Percentiles rank a stretch among this genome's conserved stretches.
Conservation (phyloP, 1,140 invertebrate species). For the Venustaconcha ellipsiformis region DNA sequence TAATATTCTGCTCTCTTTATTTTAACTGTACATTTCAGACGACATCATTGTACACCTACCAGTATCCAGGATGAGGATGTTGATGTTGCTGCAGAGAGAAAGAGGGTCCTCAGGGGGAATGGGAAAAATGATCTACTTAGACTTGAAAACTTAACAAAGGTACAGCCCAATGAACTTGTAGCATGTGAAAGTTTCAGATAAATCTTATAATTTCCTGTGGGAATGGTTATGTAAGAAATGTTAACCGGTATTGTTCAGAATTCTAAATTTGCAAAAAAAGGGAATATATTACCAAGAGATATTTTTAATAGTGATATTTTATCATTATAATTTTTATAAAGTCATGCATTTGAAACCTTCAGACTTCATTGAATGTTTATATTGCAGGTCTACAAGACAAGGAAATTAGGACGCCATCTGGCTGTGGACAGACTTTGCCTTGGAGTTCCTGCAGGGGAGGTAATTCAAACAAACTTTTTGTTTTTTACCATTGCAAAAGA, state of each 20-base stretch:
- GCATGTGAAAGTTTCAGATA: no score
- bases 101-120: conserved; percentile 64
- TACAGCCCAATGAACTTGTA: conserved; percentile 6
- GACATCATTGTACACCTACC: conserved; percentile 14
- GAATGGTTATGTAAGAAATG: no score
- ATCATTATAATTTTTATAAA: no score
- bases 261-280: no score
- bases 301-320: no score
- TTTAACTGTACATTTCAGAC: conserved; percentile 5
- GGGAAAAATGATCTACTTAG: conserved; percentile 63
- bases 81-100: conserved; percentile 71
- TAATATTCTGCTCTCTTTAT: not conserved
- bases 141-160: conserved; percentile 69
- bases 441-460: conserved; percentile 77
- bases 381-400: conserved; percentile 63
- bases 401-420: conserved; percentile 54
- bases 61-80: conserved; percentile 65
- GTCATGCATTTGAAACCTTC: no score
- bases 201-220: no score
- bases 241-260: no score
- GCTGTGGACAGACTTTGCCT: conserved; percentile 82
- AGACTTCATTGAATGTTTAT: not conserved
- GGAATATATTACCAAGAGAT: no score
- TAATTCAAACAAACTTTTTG: conserved; percentile 18
- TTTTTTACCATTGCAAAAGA: not conserved